Percentiles rank a stretch among this genome's conserved stretches.
These are phyloP conservation scores for Salticus scenicus DNA, from an alignment of 2,888 invertebrate species.

Conservation along the genomic window DNA sequence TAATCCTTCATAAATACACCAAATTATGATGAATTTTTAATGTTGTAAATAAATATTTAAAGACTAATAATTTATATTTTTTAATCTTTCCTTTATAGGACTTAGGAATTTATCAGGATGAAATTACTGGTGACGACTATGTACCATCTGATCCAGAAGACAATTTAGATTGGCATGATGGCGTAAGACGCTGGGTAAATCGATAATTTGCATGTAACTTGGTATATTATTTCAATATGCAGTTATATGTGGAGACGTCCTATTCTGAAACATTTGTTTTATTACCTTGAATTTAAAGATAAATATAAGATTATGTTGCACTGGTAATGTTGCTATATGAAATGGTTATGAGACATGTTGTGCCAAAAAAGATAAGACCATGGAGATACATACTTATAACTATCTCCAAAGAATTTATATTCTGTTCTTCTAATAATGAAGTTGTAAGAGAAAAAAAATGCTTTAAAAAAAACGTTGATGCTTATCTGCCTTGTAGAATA, in stretches of 20 bases:
- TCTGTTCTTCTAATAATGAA: not conserved
- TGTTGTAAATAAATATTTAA: no score
- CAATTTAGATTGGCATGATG: conserved; percentile 76
- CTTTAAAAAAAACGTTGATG: not conserved
- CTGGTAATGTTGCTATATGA: conserved; percentile 54
- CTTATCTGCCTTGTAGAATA: conserved; percentile 5
- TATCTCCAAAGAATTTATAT: not conserved
- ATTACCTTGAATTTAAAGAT: conserved; percentile 32
- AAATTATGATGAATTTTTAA: no score
- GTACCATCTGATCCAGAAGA: conserved; percentile 74
- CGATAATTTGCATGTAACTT: conserved; percentile 71
- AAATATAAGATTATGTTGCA: conserved; percentile 43
- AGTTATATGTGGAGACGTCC: conserved; percentile 39
- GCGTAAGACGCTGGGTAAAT: conserved; percentile 76
- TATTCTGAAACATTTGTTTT: conserved; percentile 27
- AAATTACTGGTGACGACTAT: conserved; percentile 73
- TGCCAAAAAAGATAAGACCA: conserved; percentile 55
- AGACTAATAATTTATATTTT: no score
- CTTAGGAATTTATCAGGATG: not conserved
- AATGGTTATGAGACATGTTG: conserved; percentile 46
- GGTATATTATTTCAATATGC: not conserved
- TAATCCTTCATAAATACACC: no score
- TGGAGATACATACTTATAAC: not conserved
- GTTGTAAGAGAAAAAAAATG: not conserved
- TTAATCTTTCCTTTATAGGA: not conserved